Conservation (phyloP, 92 coral and sea anemone species). For the Pocillopora meandrina region DNA sequence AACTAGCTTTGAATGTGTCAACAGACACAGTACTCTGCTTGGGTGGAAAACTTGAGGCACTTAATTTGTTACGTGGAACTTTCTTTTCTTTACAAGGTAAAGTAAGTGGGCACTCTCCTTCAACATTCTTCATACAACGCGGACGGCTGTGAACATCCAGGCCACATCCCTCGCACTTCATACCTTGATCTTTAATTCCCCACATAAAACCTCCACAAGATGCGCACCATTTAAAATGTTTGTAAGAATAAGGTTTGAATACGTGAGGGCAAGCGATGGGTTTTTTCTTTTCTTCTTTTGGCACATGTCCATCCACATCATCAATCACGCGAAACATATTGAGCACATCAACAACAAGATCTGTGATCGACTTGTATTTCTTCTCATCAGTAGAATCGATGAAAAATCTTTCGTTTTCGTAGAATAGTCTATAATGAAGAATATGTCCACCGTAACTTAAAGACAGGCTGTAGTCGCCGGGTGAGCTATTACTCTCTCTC, state of each 20-base stretch:
- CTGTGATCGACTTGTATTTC: conserved; percentile 75
- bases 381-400: conserved; percentile 60
- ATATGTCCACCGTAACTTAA: conserved; percentile 88
- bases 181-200: conserved; percentile 94
- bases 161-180: conserved; percentile 88
- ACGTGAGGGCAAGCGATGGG: conserved; percentile 51
- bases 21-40: conserved; percentile 65
- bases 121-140: conserved; percentile 75
- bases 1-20: conserved; percentile 70
- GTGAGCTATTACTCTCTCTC: conserved; percentile 89
- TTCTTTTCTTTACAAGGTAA: conserved; percentile 56
- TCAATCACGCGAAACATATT: conserved; percentile 69
- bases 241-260: conserved; percentile 82
- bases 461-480: conserved; percentile 93
- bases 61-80: conserved; percentile 53
- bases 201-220: conserved; percentile 93
- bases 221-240: conserved; percentile 97
- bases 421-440: conserved; percentile 81
- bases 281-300: conserved; percentile 58
- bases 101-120: conserved; percentile 68
- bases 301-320: conserved; percentile 68
- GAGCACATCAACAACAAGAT: conserved; percentile 87
- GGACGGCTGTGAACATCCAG: conserved; percentile 79
- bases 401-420: conserved; percentile 75
- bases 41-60: conserved; percentile 50